Evolutionary conservation across 2,797 vertebrate species (phyloP), one percentile per base, ranked within the genome.

Genomic region (Acanthis flammea): DNA sequence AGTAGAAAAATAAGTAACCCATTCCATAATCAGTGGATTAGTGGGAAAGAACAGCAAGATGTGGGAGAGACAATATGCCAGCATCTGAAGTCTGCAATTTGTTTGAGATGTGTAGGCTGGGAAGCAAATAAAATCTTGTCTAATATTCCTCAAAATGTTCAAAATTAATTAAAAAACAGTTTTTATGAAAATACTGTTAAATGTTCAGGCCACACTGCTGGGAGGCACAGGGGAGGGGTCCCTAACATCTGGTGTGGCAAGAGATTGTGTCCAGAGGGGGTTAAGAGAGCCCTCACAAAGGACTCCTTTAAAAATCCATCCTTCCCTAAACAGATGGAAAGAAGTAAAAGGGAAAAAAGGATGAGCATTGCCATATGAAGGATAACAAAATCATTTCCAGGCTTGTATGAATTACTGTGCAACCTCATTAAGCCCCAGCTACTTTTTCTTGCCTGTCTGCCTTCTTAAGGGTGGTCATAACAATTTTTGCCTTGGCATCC

Each of bases 321-420:
- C 37, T 65, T 89, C 39, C 17, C 50, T 58, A 8, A 62, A 76
- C 55, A 68, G 47, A 51, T 41, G 35, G 75, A 33, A n/a, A 67
- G 30, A 61, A 27, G 3, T 10, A 28, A 79, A 41, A 24, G 37
- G 3, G 0, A 0, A 8, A 8, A 42, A 68, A 41, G 1, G 0
- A 27, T 60, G 5, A 63, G 41, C 5, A 1, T 67, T 65, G 24
- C 62, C 28, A 2, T 48, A 19, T 41, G 61, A 68, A 51, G 15
- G 27, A 27, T 31, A 85, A 66, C 8, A 37, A 60, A 67, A 60
- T 62, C 13, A 60, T 65, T 79, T 65, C 62, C 63, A 79, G 75
- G 14, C 41, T 76, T 76, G 5, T 66, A 44, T 41, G 4, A 55
- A 37, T 79, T 73, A 19, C 19, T 86, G 47, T 37, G 14, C 53